Evolutionary conservation across 2,888 invertebrate genomes (phyloP).

Genomic region (Nephrotoma flavescens): DNA sequence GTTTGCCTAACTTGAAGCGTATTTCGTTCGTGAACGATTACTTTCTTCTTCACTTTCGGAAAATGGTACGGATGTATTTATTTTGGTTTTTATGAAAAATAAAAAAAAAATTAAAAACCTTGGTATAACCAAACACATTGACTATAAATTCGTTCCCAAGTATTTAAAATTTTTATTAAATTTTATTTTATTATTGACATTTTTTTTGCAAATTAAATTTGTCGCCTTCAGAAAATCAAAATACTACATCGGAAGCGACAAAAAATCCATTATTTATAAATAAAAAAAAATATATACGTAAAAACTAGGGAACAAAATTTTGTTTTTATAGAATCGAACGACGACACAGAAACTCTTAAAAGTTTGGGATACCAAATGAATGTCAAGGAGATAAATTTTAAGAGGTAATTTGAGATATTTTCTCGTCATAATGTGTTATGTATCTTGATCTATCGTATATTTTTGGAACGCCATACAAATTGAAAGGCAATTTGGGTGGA

Average conservation of each 20-base stretch:
- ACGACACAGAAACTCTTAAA: background rate
- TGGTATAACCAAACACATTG: background rate
- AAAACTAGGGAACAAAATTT: background rate
- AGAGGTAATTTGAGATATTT: background rate
- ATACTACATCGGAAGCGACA: background rate
- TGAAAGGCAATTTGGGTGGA: background rate
- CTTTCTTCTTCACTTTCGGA: background rate
- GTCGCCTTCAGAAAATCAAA: background rate
- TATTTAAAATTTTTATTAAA: background rate
- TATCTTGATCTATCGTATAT: background rate
- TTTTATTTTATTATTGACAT: background rate
- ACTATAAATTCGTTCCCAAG: background rate
- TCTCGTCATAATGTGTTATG: background rate
- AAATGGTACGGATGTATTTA: background rate
- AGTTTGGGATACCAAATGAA: background rate
- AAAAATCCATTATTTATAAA: background rate
- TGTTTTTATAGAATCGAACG: background rate
- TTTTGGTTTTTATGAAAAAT: background rate
- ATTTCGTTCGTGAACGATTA: background rate
- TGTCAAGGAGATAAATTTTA: background rate
- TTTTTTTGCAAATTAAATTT: background rate
- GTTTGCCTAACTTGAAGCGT: background rate
- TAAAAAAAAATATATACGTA: background rate
- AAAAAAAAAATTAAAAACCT: background rate
- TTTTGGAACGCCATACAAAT: background rate